phyloP scores from a whole-genome alignment of 2,113 vertebrate species.

The Zosterops japonicus region DNA sequence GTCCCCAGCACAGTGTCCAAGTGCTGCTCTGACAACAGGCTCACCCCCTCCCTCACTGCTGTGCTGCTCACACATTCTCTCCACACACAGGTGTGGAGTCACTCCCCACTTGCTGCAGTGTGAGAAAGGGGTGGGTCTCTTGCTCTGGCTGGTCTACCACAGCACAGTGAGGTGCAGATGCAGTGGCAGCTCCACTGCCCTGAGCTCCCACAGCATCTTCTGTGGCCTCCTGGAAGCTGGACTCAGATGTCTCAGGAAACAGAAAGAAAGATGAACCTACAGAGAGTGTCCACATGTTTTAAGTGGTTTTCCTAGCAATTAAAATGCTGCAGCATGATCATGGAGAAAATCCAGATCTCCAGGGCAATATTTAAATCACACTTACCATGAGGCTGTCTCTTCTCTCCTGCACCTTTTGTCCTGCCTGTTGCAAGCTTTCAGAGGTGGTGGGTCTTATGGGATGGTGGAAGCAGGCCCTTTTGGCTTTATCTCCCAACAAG shows the following conservation, averaged over 20 bases:
- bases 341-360: background rate
- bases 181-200: background rate
- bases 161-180: background rate
- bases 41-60: background rate
- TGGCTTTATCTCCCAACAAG: background rate
- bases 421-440: background rate
- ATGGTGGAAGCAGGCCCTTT: background rate
- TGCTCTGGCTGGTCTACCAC: too few species aligned
- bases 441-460: background rate
- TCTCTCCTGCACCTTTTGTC: background rate
- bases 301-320: background rate
- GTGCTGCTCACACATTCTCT: background rate
- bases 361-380: background rate
- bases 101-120: rapidly evolving
- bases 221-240: background rate
- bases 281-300: background rate
- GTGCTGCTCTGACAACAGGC: background rate
- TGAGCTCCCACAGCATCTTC: rapidly evolving
- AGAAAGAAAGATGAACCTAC: background rate
- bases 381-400: background rate
- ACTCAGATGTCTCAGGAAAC: background rate
- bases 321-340: background rate
- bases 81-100: background rate
- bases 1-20: too few species aligned
- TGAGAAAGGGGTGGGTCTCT: background rate